A percentile compares a stretch with the other conserved stretches of the same genome.
phyloP scores from a whole-genome alignment of 2,888 invertebrate species.

The Andricus curvator region DNA sequence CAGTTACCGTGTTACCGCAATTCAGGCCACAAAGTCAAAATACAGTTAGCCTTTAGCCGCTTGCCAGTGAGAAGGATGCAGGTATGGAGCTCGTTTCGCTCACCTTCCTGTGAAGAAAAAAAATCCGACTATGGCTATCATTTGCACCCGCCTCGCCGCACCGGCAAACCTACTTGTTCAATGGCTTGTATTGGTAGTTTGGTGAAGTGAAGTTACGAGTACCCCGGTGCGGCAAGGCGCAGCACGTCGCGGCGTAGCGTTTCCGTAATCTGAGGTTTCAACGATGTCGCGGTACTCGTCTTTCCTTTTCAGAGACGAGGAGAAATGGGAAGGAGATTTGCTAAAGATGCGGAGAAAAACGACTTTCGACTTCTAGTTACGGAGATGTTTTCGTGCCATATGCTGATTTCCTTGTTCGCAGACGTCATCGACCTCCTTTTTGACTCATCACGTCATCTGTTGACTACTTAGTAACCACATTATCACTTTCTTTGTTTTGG shows the following conservation, averaged over 20 bases:
- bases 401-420: conserved; percentile 26
- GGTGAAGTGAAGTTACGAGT: conserved; percentile 34
- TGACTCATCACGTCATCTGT: conserved; percentile 6
- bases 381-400: conserved; percentile 34
- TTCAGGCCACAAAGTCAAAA: conserved; percentile 79
- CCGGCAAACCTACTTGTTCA: conserved; percentile 33
- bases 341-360: conserved; percentile 18
- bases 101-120: conserved; percentile 59
- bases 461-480: background rate
- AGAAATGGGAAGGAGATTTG: conserved; percentile 13
- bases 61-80: conserved; percentile 61
- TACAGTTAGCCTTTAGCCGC: conserved; percentile 76
- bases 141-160: conserved; percentile 39
- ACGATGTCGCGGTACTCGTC: background rate
- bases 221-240: background rate
- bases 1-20: conserved; percentile 79
- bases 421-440: conserved; percentile 37
- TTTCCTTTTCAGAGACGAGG: conserved; percentile 4
- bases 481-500: conserved; percentile 38
- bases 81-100: conserved; percentile 54
- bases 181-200: conserved; percentile 33
- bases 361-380: conserved; percentile 26
- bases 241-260: background rate
- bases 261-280: conserved; percentile 20
- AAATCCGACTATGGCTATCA: conserved; percentile 61